Conservation (phyloP, 2,113 vertebrate species). For the Pholis gunnellus region DNA sequence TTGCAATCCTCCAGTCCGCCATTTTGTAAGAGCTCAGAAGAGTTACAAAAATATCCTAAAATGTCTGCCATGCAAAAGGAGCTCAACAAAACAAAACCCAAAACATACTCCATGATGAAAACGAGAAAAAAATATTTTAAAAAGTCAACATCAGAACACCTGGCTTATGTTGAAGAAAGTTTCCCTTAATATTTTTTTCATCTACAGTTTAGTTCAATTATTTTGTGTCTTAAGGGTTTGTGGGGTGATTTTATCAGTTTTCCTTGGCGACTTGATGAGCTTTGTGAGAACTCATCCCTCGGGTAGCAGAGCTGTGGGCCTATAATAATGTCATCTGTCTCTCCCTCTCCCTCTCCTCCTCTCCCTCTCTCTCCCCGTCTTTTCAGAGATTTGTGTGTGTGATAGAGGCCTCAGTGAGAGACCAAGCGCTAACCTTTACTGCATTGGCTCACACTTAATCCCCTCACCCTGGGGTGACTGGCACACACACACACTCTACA, state of each 20-base stretch:
- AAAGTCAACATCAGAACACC: background rate
- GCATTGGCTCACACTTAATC: conserved; percentile 80
- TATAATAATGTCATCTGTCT: conserved; percentile 61
- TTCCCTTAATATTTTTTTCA: background rate
- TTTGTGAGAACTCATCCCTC: conserved; percentile 60
- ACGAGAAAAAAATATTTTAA: background rate
- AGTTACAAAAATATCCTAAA: conserved; percentile 56
- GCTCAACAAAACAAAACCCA: background rate
- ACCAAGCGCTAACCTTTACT: conserved; percentile 79
- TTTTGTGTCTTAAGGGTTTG: conserved; percentile 39
- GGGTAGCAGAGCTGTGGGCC: conserved; percentile 50
- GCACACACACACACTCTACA: conserved; percentile 35
- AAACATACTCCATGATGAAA: background rate
- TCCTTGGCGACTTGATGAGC: conserved; percentile 63
- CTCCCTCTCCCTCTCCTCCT: conserved; percentile 36
- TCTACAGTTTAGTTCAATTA: conserved; percentile 18
- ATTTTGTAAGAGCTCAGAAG: conserved; percentile 66
- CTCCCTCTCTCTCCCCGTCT: conserved; percentile 30
- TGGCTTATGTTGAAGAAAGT: background rate
- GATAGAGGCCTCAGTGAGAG: conserved; percentile 75
- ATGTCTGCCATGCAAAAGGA: conserved; percentile 61
- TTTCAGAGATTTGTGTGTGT: conserved; percentile 63
- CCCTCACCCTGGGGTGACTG: conserved; percentile 72
- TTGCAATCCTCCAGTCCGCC: conserved; percentile 58
- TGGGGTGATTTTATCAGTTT: conserved; percentile 54